Evolutionary conservation across 2,888 invertebrate genomes (phyloP).

Genomic region (Drosophila anceps): DNA sequence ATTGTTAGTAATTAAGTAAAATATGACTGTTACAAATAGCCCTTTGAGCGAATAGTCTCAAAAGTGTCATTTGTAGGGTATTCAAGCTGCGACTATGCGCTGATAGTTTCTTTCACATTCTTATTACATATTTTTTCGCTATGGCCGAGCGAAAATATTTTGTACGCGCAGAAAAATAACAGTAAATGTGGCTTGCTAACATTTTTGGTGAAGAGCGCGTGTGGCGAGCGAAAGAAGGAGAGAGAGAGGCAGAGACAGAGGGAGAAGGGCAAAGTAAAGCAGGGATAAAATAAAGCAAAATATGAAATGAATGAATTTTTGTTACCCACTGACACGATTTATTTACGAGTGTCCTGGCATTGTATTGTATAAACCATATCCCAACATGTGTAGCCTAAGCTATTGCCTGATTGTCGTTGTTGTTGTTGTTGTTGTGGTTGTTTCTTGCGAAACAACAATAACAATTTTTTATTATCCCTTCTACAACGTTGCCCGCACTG

Average conservation of each 20-base stretch:
- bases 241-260: not conserved
- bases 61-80: conserved; percentile 24
- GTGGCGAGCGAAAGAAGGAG: not conserved
- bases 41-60: not conserved
- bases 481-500: conserved; percentile 67
- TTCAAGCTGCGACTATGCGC: not conserved
- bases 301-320: conserved; percentile 82
- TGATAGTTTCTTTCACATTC: conserved; percentile 35
- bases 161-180: conserved; percentile 67
- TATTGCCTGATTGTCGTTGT: conserved; percentile 40
- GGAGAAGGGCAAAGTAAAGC: not conserved
- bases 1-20: not conserved
- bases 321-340: conserved; percentile 82
- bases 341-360: conserved; percentile 76
- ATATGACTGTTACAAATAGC: not conserved
- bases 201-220: conserved; percentile 46
- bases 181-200: conserved; percentile 75
- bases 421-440: conserved; percentile 31
- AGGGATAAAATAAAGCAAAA: conserved; percentile 69
- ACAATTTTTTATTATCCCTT: conserved; percentile 80
- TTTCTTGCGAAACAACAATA: conserved; percentile 58
- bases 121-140: conserved; percentile 41
- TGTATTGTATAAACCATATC: no score
- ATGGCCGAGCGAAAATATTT: conserved; percentile 59
- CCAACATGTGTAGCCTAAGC: conserved; percentile 58